Evolutionary conservation across 1,140 invertebrate genomes (phyloP), one percentile per base, ranked within the genome.

Genomic region (Dendroctonus ponderosae): DNA sequence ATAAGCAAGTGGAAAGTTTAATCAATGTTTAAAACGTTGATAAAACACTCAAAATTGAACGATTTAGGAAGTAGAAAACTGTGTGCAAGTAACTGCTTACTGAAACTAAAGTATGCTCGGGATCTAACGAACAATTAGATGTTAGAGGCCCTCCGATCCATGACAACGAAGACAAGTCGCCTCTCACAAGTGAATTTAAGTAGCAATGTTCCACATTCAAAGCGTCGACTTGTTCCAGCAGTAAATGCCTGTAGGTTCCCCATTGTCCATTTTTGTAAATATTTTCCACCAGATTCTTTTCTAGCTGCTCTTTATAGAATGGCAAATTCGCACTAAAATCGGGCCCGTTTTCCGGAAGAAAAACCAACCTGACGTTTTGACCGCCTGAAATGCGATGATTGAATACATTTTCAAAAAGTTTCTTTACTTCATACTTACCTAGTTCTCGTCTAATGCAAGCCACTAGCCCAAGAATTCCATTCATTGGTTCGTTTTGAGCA

Each of bases 161-260:
- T 11, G 79, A 84, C 1, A 98, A 76, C 41, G 90, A 90, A 0
- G 89, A 90, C 14, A 98, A 79, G 78, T 98, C 95, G 56, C 94
- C 93, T 70, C 89, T 84, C 5, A 88, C 87, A 2, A 85, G 68
- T 0, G 90, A 86, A 78, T 96, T 93, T 0, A 90, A 86, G 76
- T 86, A 94, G 0, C 87, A 89, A 80, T 97, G 90, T 57, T 83
- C 75, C 0, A 0, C 81, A 80, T 41, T 73, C 76, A 8, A 82
- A 77, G 79, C 79, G 44, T 78, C 68, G 5, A 79, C n/a, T 14
- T 70, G 9, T 41, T 60, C 67, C n/a, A 73, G 43, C 5, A 63
- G 14, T 5, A 76, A 62, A 70, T 76, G 75, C 39, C 75, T 70
- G 67, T 89, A 87, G 42, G 84, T 86, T 9, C 89, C 89, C 80